A percentile compares a stretch with the other conserved stretches of the same genome.
Evolutionary conservation across 2,888 invertebrate species (phyloP).

Genomic region (Cheilosia soror): DNA sequence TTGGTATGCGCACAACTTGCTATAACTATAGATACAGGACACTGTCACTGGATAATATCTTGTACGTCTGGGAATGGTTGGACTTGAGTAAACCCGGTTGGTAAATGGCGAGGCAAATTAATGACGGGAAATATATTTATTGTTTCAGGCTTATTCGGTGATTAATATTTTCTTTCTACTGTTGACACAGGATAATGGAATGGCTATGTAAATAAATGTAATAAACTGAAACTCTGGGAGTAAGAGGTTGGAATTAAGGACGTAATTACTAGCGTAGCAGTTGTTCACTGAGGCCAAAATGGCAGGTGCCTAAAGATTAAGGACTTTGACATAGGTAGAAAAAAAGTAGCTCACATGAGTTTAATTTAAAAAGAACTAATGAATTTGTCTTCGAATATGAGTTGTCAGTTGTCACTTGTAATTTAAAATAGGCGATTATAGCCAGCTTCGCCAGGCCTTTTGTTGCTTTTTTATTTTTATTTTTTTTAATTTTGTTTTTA

Average conservation of each 20-base stretch:
- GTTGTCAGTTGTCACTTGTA: no score
- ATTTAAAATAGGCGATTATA: no score
- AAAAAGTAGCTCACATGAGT: no score
- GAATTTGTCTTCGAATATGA: no score
- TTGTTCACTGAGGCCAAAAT: background rate
- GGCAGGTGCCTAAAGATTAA: no score
- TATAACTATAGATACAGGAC: background rate
- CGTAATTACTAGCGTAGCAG: conserved; percentile 13
- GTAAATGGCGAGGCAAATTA: conserved; percentile 32
- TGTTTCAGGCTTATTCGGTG: conserved; percentile 55
- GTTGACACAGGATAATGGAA: conserved; percentile 47
- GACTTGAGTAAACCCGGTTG: conserved; percentile 5
- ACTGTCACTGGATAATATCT: conserved; percentile 56
- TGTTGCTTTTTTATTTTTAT: no score
- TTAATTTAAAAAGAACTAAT: no score
- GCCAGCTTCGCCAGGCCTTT: no score
- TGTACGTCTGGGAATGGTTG: conserved; percentile 32
- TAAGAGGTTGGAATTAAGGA: background rate
- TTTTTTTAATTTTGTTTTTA: no score
- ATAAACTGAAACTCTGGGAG: conserved; percentile 15
- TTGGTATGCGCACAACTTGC: conserved; percentile 1
- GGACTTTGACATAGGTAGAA: no score
- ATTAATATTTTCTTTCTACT: conserved; percentile 49
- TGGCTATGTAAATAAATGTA: conserved; percentile 29
- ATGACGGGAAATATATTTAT: conserved; percentile 60